phyloP scores from a whole-genome alignment of 2,888 invertebrate genomes.

The Watsonalla cultraria region DNA sequence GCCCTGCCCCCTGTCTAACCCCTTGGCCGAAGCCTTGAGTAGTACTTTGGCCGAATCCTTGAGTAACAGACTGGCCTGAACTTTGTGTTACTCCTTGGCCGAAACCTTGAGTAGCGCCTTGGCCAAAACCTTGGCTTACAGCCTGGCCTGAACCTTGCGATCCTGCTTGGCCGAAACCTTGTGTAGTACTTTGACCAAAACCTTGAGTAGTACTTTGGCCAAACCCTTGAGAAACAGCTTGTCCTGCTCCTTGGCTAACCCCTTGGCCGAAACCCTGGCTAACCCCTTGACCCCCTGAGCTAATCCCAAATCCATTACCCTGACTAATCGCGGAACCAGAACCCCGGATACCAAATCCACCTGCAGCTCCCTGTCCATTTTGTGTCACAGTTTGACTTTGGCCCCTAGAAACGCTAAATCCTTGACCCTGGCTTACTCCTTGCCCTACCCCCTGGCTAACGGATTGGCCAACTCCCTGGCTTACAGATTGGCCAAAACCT shows the following conservation, averaged over 20 bases:
- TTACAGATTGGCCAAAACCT: not conserved
- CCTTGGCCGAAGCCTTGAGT: constrained; percentile 16
- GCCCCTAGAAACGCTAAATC: constrained; percentile 11
- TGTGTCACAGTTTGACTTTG: constrained; percentile 6
- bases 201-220: constrained; percentile 19
- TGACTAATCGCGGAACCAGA: constrained; percentile 14
- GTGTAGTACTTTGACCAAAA: constrained; percentile 10
- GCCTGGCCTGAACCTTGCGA: not conserved
- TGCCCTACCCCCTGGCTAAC: constrained; percentile 13
- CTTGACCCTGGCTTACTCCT: constrained; percentile 15
- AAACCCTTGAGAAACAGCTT: constrained; percentile 1
- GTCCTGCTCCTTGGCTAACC: constrained; percentile 2
- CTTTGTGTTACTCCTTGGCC: constrained; percentile 20
- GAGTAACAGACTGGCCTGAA: constrained; percentile 17
- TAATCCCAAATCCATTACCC: constrained; percentile 14
- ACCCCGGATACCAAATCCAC: constrained; percentile 8
- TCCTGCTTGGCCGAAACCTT: constrained; percentile 5
- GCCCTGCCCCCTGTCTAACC: constrained; percentile 1
- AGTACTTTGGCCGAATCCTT: constrained; percentile 20
- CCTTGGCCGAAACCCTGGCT: constrained; percentile 13
- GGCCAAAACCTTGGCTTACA: constrained; percentile 11
- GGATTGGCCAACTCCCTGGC: constrained; percentile 4
- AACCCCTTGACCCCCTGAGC: constrained; percentile 11
- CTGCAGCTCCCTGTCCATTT: constrained; percentile 9
- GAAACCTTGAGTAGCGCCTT: constrained; percentile 11